Conservation (phyloP, 92 coral and sea anemone species). For the Micromussa lordhowensis region DNA sequence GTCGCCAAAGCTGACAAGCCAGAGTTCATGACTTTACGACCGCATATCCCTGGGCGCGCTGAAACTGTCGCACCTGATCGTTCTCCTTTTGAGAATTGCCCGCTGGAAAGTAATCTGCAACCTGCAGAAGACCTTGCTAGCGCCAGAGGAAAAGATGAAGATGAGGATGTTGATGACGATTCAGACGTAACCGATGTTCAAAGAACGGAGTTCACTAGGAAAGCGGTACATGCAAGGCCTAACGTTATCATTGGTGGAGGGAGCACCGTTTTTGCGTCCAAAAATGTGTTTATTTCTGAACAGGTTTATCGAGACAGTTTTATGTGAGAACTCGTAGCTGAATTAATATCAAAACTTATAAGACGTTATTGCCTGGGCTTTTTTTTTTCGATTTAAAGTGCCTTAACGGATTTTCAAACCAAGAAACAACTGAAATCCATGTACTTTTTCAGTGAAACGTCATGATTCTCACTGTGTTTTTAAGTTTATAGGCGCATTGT, state of each 20-base stretch:
- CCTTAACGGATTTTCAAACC: neutral
- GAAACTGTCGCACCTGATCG: slow-evolving; percentile 15
- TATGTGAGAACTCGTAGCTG: neutral
- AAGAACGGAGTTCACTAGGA: slow-evolving; percentile 59
- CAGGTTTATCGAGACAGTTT: slow-evolving; percentile 13
- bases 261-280: slow-evolving; percentile 61
- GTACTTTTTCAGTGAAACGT: neutral
- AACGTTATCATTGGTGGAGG: slow-evolving; percentile 74
- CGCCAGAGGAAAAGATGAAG: slow-evolving; percentile 60
- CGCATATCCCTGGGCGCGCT: slow-evolving; percentile 51
- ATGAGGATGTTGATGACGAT: slow-evolving; percentile 72
- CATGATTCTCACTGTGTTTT: neutral
- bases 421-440: neutral
- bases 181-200: slow-evolving; percentile 59
- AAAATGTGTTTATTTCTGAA: slow-evolving; percentile 47
- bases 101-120: slow-evolving; percentile 40
- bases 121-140: slow-evolving; percentile 32
- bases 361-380: neutral
- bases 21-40: slow-evolving; percentile 53
- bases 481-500: neutral
- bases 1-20: slow-evolving; percentile 69
- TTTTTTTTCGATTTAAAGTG: too few species aligned
- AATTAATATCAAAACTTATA: neutral
- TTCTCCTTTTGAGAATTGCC: slow-evolving; percentile 52
- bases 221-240: slow-evolving; percentile 68